A percentile compares a stretch with the other conserved stretches of the same genome.
phyloP scores from a whole-genome alignment of 2,888 invertebrate genomes.

The Agrotis clavis region DNA sequence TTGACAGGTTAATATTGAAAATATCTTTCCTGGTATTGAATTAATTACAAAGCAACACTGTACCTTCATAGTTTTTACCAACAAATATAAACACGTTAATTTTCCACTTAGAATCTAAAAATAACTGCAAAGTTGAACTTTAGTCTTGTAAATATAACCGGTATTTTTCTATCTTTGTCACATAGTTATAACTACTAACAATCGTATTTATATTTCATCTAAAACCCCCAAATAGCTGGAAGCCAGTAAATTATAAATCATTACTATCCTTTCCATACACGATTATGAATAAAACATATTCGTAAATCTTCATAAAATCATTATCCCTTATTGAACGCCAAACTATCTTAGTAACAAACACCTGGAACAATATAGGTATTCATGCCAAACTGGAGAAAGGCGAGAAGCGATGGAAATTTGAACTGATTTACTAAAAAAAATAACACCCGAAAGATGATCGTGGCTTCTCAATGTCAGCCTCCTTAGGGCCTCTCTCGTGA shows the following conservation, averaged over 20 bases:
- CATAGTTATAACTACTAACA: background rate
- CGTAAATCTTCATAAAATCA: background rate
- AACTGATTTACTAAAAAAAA: background rate
- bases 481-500: background rate
- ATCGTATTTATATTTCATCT: conserved; percentile 14
- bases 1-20: background rate
- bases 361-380: conserved; percentile 3
- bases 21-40: background rate
- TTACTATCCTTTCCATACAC: background rate
- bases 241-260: background rate
- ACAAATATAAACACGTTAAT: conserved; percentile 2
- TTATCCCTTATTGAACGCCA: background rate
- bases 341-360: conserved; percentile 11
- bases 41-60: background rate
- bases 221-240: background rate
- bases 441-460: background rate
- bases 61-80: background rate
- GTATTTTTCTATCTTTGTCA: conserved; percentile 21
- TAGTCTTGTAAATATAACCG: conserved; percentile 20
- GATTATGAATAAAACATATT: background rate
- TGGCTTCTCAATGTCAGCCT: conserved; percentile 12
- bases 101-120: conserved; percentile 25
- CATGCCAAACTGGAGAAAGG: background rate
- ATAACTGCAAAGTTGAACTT: conserved; percentile 31
- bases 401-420: too few relatives aligned